Percentiles rank a stretch among this genome's conserved stretches.
These are phyloP conservation scores for Leucopsar rothschildi DNA, from an alignment of 2,113 vertebrate species.

Conservation along the genomic window DNA sequence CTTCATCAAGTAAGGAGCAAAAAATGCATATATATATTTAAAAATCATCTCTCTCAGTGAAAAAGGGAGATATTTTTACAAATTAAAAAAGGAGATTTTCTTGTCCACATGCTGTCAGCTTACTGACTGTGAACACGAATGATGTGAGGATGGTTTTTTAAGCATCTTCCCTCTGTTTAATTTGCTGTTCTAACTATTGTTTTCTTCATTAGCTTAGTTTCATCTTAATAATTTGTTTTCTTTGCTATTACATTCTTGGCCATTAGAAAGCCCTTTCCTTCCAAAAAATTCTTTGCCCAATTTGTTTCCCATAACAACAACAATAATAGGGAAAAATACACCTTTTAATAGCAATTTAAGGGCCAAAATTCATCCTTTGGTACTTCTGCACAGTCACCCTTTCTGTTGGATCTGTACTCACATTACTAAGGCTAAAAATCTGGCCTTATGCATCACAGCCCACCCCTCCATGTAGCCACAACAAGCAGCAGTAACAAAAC, in stretches of 20 bases:
- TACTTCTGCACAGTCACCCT: background rate
- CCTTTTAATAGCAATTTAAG: background rate
- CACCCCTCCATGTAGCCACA: background rate
- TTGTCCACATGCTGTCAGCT: background rate
- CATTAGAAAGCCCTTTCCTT: background rate
- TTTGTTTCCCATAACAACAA: slow-evolving; percentile 30
- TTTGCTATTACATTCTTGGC: background rate
- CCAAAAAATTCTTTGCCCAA: background rate
- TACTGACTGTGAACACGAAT: background rate
- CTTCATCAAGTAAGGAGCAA: background rate
- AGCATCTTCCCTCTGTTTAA: background rate
- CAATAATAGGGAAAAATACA: background rate
- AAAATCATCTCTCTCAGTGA: background rate
- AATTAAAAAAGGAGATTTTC: background rate
- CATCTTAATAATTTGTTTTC: background rate
- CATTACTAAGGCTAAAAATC: background rate
- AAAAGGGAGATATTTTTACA: background rate
- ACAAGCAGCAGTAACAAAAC: background rate
- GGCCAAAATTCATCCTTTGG: background rate
- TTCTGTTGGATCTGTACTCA: background rate
- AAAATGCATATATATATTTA: background rate
- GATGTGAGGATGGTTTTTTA: background rate
- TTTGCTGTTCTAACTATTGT: background rate
- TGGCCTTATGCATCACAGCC: background rate
- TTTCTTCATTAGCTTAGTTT: background rate